phyloP scores from a whole-genome alignment of 1,140 invertebrate genomes.

The Chelonus insularis region DNA sequence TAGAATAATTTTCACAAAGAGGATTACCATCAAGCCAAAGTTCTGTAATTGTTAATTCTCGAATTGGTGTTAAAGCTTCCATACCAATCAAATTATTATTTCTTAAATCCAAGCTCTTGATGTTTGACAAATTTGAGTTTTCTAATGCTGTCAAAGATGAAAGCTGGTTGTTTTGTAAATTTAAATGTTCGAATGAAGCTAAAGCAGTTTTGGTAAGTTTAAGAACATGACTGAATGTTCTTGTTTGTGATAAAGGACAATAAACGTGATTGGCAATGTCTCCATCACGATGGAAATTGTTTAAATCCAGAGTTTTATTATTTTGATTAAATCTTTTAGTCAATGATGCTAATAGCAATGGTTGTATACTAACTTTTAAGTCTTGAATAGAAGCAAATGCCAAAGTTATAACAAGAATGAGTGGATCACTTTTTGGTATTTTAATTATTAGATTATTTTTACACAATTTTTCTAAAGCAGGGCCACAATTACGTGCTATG shows the following conservation, averaged over 20 bases:
- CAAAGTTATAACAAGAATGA: slow-evolving; percentile 55
- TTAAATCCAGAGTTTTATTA: slow-evolving; percentile 50
- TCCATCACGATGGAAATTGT: slow-evolving; percentile 57
- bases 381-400: slow-evolving; percentile 56
- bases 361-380: slow-evolving; percentile 57
- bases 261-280: slow-evolving; percentile 54
- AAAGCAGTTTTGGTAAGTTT: slow-evolving; percentile 53
- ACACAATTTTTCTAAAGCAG: slow-evolving; percentile 58
- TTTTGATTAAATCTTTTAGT: slow-evolving; percentile 48
- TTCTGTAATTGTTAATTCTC: slow-evolving; percentile 39
- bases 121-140: slow-evolving; percentile 37
- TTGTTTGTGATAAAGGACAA: slow-evolving; percentile 57
- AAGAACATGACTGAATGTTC: slow-evolving; percentile 56
- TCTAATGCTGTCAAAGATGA: slow-evolving; percentile 49
- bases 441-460: slow-evolving; percentile 56
- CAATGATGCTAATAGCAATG: slow-evolving; percentile 50
- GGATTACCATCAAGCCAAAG: slow-evolving; percentile 55
- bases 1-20: slow-evolving; percentile 53
- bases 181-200: slow-evolving; percentile 46
- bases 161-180: slow-evolving; percentile 56
- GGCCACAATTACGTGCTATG: slow-evolving; percentile 59
- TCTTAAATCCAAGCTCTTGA: slow-evolving; percentile 56
- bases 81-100: slow-evolving; percentile 53
- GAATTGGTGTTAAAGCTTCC: slow-evolving; percentile 37
- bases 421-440: slow-evolving; percentile 44